phyloP scores from a whole-genome alignment of 2,888 invertebrate species.

The Tenthredo mesomela region DNA sequence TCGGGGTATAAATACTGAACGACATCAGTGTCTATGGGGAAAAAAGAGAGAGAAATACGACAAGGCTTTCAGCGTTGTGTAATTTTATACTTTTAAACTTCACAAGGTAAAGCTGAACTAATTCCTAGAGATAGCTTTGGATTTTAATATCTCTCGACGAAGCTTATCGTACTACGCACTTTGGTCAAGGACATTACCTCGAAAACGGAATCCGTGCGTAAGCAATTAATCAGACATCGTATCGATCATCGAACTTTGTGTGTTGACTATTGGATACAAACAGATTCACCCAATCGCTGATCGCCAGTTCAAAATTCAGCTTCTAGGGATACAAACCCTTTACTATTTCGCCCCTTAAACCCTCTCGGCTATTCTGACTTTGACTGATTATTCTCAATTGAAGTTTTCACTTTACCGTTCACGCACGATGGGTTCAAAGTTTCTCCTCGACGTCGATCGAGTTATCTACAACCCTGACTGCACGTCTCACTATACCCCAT shows the following conservation, averaged over 20 bases:
- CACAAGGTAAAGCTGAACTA: neutral
- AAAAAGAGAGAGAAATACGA: slow-evolving; percentile 2
- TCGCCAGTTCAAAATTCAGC: neutral
- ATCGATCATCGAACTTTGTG: neutral
- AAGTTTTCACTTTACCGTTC: neutral
- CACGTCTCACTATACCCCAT: neutral
- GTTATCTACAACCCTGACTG: neutral
- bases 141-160: slow-evolving; percentile 13
- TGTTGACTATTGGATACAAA: neutral
- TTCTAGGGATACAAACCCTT: neutral
- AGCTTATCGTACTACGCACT: slow-evolving; percentile 28
- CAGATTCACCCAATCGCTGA: neutral
- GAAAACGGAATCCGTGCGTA: neutral
- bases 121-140: slow-evolving; percentile 24
- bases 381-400: slow-evolving; percentile 6
- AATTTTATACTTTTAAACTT: neutral
- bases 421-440: neutral
- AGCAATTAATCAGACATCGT: slow-evolving; percentile 12
- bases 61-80: neutral
- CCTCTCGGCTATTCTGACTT: neutral
- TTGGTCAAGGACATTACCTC: neutral
- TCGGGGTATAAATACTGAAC: neutral
- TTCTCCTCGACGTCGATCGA: neutral
- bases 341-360: neutral
- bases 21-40: neutral